phyloP scores from a whole-genome alignment of 2,113 vertebrate species.

The Sphyrna mokarran region DNA sequence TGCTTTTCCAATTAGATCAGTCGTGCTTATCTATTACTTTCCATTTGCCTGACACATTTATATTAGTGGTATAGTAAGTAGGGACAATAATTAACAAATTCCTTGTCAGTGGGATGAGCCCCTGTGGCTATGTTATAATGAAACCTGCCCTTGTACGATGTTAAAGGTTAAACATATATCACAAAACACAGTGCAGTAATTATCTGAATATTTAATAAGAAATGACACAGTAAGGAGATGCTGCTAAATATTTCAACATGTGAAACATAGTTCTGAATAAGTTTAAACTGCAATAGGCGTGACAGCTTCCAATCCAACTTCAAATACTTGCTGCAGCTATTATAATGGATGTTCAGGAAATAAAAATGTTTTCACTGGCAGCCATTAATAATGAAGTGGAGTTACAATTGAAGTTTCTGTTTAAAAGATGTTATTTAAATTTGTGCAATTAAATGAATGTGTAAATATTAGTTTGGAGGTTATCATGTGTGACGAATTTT shows the following conservation, averaged over 20 bases:
- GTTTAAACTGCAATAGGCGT: not conserved
- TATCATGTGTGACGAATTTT: not conserved
- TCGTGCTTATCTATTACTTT: not conserved
- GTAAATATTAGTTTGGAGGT: not conserved
- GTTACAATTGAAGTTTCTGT: not conserved
- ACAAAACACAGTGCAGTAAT: not conserved
- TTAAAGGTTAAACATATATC: not conserved
- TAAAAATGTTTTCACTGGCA: not conserved
- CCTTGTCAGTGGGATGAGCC: not conserved
- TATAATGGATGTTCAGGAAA: not conserved
- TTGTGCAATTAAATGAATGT: not conserved
- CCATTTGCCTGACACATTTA: not conserved
- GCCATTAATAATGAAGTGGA: not conserved
- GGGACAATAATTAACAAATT: not conserved
- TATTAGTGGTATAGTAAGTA: not conserved
- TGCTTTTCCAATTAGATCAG: not conserved
- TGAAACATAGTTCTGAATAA: not conserved
- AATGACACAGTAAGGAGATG: not conserved
- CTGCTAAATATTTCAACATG: constrained; percentile 19
- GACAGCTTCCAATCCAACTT: not conserved
- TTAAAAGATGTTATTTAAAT: constrained; percentile 14
- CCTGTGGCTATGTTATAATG: constrained; percentile 15
- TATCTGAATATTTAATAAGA: constrained; percentile 11
- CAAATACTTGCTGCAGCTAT: not conserved
- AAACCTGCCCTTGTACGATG: constrained; percentile 2